Evolutionary conservation across 2,888 invertebrate genomes (phyloP).

Genomic region (Cephalotes varians): DNA sequence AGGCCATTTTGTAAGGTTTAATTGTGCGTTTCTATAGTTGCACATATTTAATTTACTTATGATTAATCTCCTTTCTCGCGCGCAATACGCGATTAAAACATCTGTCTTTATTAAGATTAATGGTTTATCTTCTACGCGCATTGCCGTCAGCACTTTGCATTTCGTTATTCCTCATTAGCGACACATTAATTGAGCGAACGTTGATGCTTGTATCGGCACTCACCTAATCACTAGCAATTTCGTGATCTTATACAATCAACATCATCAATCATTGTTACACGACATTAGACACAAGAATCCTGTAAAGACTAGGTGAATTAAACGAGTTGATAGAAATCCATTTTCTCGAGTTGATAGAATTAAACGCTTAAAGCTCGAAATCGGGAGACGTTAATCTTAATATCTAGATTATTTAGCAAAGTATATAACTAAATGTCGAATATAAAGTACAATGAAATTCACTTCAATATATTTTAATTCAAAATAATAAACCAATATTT

Average conservation of each 20-base stretch:
- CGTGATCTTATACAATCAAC: slow-evolving; percentile 57
- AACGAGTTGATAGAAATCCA: background rate
- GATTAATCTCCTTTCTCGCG: background rate
- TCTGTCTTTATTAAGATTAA: background rate
- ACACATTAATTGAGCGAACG: slow-evolving; percentile 46
- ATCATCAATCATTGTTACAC: slow-evolving; percentile 51
- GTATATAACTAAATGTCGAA: background rate
- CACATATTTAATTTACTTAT: slow-evolving; percentile 31
- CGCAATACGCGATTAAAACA: background rate
- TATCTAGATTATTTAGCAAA: background rate
- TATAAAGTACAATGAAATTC: background rate
- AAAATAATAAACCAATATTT: background rate
- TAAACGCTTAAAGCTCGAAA: background rate
- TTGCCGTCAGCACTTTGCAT: background rate
- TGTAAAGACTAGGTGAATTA: slow-evolving; percentile 23
- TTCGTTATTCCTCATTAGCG: slow-evolving; percentile 31
- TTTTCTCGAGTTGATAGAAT: too few species aligned
- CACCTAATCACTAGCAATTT: slow-evolving; percentile 48
- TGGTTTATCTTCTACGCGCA: background rate
- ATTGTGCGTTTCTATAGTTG: slow-evolving; percentile 9
- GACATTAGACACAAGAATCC: slow-evolving; percentile 35
- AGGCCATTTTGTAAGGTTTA: background rate
- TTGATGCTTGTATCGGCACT: slow-evolving; percentile 19
- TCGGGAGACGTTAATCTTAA: background rate
- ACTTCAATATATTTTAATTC: slow-evolving; percentile 6